Base-by-base conservation (phyloP, 2,113 vertebrate genomes). In the Tragelaphus scriptus region DNA sequence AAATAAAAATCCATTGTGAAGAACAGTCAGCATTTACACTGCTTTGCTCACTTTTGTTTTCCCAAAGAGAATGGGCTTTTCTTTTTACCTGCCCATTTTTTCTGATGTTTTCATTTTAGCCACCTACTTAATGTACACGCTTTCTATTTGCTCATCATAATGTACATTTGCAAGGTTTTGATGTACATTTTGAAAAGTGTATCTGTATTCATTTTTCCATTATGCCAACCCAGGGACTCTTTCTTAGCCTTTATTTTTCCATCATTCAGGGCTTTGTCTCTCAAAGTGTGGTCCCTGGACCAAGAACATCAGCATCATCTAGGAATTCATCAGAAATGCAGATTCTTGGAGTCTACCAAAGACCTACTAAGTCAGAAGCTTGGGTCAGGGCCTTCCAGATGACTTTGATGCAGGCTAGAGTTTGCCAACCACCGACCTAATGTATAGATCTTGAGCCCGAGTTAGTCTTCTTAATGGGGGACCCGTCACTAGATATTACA, bases 211-310 rank as follows among this genome's bases (percentile, higher is more conserved):
- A 0, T 80, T 95, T 92, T 85, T 59, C 59, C 26, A 49, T 63
- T 80, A 81, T 49, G 53, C 30, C n/a, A 63, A 32, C 9, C 49
- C 30, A 36, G 30, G 44, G 8, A 26, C 88, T 55, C 7, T 61
- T 92, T 92, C 59, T 55, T 86, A 9, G 55, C 81, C 59, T 96
- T 95, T 65, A 77, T 81, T 95, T 96, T 59, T 61, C 53, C 23
- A 87, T 23, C 17, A 84, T 87, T 16, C 40, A 90, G 12, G 40
- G 13, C 30, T 10, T 7, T 26, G 7, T 90, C 80, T 87, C 28
- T 86, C n/a, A 11, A 94, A 61, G 36, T 71, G 7, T 82, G 15
- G n/a, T 55, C 3, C 8, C 63, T 71, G 40, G 16, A n/a, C 16
- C 55, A 80, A n/a, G 26, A 75, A 56, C 1, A 49, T 71, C 36